phyloP scores from a whole-genome alignment of 1,140 invertebrate species.

The Aphaenogaster rudis region DNA sequence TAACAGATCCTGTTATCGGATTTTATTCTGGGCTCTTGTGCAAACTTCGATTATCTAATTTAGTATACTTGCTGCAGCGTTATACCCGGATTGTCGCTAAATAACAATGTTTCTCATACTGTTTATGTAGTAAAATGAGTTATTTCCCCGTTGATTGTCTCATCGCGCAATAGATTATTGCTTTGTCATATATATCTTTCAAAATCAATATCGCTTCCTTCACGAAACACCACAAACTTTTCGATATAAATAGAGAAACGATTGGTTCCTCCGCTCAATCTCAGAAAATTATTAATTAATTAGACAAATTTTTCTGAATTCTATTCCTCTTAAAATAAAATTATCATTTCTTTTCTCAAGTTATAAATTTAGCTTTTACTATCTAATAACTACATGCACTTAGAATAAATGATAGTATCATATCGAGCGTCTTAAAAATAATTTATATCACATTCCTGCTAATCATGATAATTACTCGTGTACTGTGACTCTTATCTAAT shows the following conservation, averaged over 20 bases:
- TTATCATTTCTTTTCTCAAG: background rate
- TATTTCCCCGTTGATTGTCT: background rate
- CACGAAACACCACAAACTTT: background rate
- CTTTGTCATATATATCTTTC: background rate
- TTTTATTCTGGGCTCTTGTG: constrained; percentile 17
- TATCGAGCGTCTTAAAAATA: constrained; percentile 26
- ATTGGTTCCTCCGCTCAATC: background rate
- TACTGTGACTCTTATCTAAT: constrained; percentile 2
- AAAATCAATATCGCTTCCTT: constrained; percentile 13
- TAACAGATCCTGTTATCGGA: constrained; percentile 7
- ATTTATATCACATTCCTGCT: background rate
- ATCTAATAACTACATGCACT: background rate
- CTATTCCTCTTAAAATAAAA: background rate
- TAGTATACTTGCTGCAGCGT: background rate
- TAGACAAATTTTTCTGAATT: background rate
- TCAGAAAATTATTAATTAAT: constrained; percentile 6
- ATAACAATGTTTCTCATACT: constrained; percentile 3
- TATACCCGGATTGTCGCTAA: background rate
- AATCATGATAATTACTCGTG: constrained; percentile 38
- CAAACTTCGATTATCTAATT: constrained; percentile 33
- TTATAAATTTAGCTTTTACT: constrained; percentile 9
- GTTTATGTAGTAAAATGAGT: background rate
- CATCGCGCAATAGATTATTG: background rate
- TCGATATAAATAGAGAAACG: background rate
- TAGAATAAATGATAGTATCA: constrained; percentile 17